Evolutionary conservation across 2,113 vertebrate species (phyloP).

Genomic region (Charadrius vociferus): DNA sequence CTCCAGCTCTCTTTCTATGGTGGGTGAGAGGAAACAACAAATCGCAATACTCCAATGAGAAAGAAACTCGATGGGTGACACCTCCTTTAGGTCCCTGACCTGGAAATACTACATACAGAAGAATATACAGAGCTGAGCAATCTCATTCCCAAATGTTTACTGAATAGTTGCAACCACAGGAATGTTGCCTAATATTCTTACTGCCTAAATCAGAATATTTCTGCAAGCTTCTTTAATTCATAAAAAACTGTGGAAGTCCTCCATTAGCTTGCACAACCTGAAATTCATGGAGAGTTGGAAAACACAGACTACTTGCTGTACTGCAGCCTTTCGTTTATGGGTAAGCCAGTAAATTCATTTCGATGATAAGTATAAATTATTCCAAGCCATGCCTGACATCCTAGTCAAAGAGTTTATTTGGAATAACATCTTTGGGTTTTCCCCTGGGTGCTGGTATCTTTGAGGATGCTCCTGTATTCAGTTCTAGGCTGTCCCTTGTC

Average conservation of each 20-base stretch:
- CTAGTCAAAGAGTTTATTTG: background rate
- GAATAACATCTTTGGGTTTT: background rate
- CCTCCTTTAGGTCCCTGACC: accelerated
- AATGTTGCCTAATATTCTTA: background rate
- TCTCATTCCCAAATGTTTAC: background rate
- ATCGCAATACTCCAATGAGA: background rate
- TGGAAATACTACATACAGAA: background rate
- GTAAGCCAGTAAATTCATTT: background rate
- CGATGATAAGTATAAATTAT: background rate
- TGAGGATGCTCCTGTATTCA: background rate
- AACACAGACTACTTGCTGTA: background rate
- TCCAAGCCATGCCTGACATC: background rate
- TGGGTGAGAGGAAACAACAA: background rate
- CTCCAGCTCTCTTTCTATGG: background rate
- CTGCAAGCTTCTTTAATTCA: background rate
- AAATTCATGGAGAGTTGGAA: background rate
- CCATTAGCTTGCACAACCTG: background rate
- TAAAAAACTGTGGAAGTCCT: background rate
- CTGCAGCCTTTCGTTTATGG: background rate
- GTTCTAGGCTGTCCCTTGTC: background rate
- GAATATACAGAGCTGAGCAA: background rate
- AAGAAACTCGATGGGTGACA: background rate
- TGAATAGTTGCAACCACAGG: background rate
- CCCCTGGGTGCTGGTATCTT: background rate
- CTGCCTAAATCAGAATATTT: background rate